Conservation (phyloP, 1,140 invertebrate species). For the Belonocnema kinseyi region DNA sequence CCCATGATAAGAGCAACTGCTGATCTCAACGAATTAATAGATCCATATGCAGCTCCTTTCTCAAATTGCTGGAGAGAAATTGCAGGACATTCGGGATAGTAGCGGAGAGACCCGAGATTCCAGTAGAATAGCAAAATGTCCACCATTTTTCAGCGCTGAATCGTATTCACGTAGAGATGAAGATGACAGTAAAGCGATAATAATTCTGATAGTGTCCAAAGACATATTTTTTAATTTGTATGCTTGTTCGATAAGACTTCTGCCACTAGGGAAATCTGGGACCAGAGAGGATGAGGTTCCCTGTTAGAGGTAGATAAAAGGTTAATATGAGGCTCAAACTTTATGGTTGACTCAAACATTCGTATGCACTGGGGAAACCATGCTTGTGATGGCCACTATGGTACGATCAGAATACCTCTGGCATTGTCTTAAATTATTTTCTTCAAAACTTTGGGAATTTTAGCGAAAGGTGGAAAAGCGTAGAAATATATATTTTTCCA, state of each 20-base stretch:
- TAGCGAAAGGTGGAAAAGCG: conserved; percentile 55
- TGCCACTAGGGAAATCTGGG: too few species aligned
- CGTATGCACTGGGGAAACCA: conserved; percentile 55
- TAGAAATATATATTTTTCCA: too few species aligned
- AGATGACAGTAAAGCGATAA: conserved; percentile 1
- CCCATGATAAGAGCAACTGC: too few species aligned
- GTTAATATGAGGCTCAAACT: conserved; percentile 45
- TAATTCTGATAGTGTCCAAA: conserved; percentile 10
- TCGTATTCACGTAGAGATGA: conserved; percentile 27
- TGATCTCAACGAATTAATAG: too few species aligned
- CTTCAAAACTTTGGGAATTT: conserved; percentile 44
- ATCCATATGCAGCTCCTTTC: conserved; percentile 13
- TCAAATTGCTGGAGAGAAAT: conserved; percentile 35
- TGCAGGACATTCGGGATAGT: conserved; percentile 27
- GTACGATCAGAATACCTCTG: conserved; percentile 49
- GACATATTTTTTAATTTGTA: conserved; percentile 37
- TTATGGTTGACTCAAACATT: conserved; percentile 43
- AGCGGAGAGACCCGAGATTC: neutral
- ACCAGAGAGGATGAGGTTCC: conserved; percentile 32
- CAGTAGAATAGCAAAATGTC: neutral
- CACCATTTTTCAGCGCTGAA: conserved; percentile 24
- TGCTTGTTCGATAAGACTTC: conserved; percentile 35
- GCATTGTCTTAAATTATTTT: conserved; percentile 49
- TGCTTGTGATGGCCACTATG: conserved; percentile 47
- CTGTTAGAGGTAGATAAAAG: conserved; percentile 16